Base-by-base conservation (phyloP, 2,888 invertebrate genomes). In the Drosophila rellima region DNA sequence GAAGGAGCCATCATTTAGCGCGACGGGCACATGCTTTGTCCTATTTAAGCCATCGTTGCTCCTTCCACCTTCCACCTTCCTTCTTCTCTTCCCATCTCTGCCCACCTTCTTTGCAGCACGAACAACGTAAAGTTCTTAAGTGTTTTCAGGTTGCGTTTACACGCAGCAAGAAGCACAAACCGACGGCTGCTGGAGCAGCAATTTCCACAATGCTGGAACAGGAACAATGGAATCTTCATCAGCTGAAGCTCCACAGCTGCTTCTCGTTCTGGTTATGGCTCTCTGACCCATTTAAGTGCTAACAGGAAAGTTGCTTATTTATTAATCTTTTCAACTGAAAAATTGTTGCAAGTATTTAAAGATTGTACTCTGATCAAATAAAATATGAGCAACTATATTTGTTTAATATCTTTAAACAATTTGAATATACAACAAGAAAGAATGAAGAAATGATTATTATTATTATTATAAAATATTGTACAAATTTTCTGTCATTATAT, bases 71-170 rank as follows among this genome's bases (percentile, higher is more conserved):
- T 6, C 26, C 10, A 10, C 33, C 7, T n/a, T 8, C 42, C 44
- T 17, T 26, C 18, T 20, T 18, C 26, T 29, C 20, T 10, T 13
- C 50, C 20, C 20, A 26, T 20, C 72, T 8, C 57, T n/a, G n/a
- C 15, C 11, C 11, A 23, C 70, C 31, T 45, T 31, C 67, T 67
- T 56, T 69, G 65, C 78, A 61, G 48, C 48, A 44, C 75, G 71
- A 18, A 20, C 54, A 31, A 31, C 40, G 31, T 73, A 71, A 62
- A 73, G 63, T 74, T 67, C 71, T 86, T 74, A 86, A 86, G 76
- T 80, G 83, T 69, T 72, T 85, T 76, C 64, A 66, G 68, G 64
- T 71, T 74, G 69, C 51, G 47, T 54, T 67, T 65, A 48, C 69
- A 81, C 78, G 67, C 75, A 69, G 59, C 63, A 55, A 69, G 59